These are phyloP conservation scores for Glomeris maerens DNA, from an alignment of 1,140 invertebrate species.

Conservation along the genomic window DNA sequence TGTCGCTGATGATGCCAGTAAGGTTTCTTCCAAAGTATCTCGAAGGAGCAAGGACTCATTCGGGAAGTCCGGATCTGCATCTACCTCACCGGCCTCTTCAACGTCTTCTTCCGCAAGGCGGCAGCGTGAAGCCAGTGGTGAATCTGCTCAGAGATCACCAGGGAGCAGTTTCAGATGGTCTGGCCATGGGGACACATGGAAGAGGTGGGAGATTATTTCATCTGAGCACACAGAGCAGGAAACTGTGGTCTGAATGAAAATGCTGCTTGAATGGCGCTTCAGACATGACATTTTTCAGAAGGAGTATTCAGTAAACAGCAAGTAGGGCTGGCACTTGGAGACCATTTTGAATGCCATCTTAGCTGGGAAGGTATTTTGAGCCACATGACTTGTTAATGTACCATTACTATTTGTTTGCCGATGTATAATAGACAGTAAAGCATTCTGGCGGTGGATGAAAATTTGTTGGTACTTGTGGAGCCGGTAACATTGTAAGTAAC, in stretches of 20 bases:
- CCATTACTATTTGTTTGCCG: too few species aligned
- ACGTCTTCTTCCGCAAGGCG: constrained; percentile 33
- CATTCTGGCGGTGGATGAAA: too few species aligned
- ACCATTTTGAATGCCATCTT: too few species aligned
- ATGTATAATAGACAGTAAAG: too few species aligned
- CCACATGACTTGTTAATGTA: too few species aligned
- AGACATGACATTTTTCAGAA: too few species aligned
- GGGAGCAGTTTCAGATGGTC: constrained; percentile 16
- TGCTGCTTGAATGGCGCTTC: too few species aligned
- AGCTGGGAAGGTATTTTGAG: too few species aligned
- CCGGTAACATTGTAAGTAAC: too few species aligned
- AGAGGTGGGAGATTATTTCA: constrained; percentile 61
- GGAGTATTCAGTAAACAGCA: too few species aligned
- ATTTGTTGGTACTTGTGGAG: too few species aligned
- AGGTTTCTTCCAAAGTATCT: neutral
- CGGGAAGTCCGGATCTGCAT: neutral
- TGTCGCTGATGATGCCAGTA: neutral
- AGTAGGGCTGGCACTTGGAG: too few species aligned
- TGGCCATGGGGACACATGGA: constrained; percentile 45
- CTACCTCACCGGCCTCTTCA: neutral
- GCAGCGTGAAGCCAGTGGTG: constrained; percentile 9
- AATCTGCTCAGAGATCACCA: constrained; percentile 19
- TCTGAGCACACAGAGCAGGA: constrained; percentile 40
- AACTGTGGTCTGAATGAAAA: constrained; percentile 18
- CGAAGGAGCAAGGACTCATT: neutral